phyloP scores from a whole-genome alignment of 1,140 invertebrate genomes.

The Fopius arisanus region DNA sequence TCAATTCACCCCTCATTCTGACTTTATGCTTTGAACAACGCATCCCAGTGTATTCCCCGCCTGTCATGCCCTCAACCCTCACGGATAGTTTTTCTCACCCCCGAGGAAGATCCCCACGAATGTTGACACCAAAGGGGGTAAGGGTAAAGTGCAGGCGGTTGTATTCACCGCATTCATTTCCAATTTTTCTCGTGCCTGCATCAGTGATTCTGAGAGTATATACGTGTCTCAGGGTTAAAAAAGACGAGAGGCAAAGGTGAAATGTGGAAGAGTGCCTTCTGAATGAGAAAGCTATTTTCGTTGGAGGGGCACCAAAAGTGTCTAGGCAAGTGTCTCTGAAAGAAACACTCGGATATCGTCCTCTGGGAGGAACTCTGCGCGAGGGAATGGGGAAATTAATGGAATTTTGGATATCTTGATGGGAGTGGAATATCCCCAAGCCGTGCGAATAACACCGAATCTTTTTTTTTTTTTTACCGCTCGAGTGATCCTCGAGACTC shows the following conservation, averaged over 20 bases:
- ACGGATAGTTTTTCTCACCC: not conserved
- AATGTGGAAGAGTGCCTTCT: not conserved
- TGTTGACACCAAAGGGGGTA: slow-evolving; percentile 35
- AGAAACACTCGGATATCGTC: slow-evolving; percentile 19
- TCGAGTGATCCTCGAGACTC: slow-evolving; percentile 10
- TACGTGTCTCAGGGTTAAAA: not conserved
- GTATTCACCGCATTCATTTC: slow-evolving; percentile 23
- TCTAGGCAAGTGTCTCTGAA: slow-evolving; percentile 19
- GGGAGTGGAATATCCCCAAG: not conserved
- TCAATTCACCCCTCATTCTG: too few relatives aligned
- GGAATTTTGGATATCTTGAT: slow-evolving; percentile 29
- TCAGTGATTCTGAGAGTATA: slow-evolving; percentile 21
- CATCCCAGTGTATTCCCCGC: not conserved
- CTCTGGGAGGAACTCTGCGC: slow-evolving; percentile 9
- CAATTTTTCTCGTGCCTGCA: slow-evolving; percentile 27
- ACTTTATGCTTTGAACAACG: not conserved
- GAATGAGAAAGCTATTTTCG: slow-evolving; percentile 23
- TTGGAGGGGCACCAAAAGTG: slow-evolving; percentile 10
- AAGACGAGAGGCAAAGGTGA: not conserved
- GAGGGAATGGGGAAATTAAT: slow-evolving; percentile 23
- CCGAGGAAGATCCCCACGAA: slow-evolving; percentile 23
- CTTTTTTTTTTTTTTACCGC: not conserved
- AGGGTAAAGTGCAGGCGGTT: not conserved
- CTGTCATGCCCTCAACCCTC: not conserved
- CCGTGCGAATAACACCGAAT: not conserved